phyloP scores from a whole-genome alignment of 2,113 vertebrate species.

The Pelusios castaneus region DNA sequence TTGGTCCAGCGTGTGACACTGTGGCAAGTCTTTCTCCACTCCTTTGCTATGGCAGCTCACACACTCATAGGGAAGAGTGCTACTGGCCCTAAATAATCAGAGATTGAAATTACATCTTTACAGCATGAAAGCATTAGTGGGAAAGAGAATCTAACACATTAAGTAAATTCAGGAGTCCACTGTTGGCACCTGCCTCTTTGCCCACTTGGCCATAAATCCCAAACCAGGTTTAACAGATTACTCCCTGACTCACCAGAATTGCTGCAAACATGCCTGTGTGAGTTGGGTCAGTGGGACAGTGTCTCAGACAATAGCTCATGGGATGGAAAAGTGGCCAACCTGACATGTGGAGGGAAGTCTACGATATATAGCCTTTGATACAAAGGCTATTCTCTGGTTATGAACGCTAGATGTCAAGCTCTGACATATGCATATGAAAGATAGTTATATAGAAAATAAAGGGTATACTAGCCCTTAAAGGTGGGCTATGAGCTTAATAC shows the following conservation, averaged over 20 bases:
- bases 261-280: not conserved
- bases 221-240: not conserved
- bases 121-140: not conserved
- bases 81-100: not conserved
- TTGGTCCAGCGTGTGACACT: not conserved
- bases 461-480: not conserved
- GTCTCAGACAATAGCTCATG: not conserved
- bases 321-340: not conserved
- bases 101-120: not conserved
- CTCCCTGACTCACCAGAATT: not conserved
- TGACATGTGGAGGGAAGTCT: not conserved
- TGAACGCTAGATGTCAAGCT: not conserved
- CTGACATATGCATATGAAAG: not conserved
- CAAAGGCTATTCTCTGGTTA: not conserved
- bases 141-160: not conserved
- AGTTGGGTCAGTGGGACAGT: not conserved
- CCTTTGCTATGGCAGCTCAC: too few species aligned
- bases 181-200: not conserved
- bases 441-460: not conserved
- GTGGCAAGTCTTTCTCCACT: too few species aligned
- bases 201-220: not conserved
- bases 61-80: not conserved
- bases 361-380: not conserved
- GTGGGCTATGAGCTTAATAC: not conserved
- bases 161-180: not conserved